Evolutionary conservation across 2,113 vertebrate genomes (phyloP), one percentile per base, ranked within the genome.

Genomic region (Apistogramma diplotaenia): DNA sequence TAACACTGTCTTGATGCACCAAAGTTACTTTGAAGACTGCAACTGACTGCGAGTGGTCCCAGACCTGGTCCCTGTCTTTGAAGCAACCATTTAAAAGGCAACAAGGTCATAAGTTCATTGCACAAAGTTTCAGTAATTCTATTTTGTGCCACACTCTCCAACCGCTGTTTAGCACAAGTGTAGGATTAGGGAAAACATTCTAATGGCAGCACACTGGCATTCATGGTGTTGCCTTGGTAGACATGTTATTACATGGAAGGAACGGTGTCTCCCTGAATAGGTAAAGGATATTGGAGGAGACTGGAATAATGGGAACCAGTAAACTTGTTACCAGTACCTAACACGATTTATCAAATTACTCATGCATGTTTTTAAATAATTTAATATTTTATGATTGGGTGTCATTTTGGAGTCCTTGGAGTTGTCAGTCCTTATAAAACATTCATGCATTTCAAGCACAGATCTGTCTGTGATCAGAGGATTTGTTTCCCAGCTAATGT

Each of bases 331-430:
- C 37, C 61, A 18, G 37, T 21, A 27, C 61, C 37, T 43, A 25
- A 43, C 37, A 65, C 13, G 37, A 65, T 18, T 65, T 37, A 11
- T 67, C 61, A 7, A 16, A 67, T 46, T 67, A 67, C 25, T 46
- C 0, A 10, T 0, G 2, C 1, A 18, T 18, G 23, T 31, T 59
- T 3, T 37, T 37, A 37, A 37, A 37, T 37, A 37, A 11, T 9
- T 37, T 59, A 31, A 18, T 19, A 59, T n/a, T 59, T 33, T 65
- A 43, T 65, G 21, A 43, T 43, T 65, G 21, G 8, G 13, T 65
- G 40, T 18, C 40, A 43, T 25, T 4, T 65, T 25, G 21, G 37
- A 18, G 37, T 4, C 3, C 37, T 25, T 65, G 37, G 61, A 18
- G 8, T 0, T 67, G 61, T 27, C 37, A 67, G 15, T 10, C 1